Conservation (phyloP, 2,113 vertebrate species). For the Thryonomys swinderianus region DNA sequence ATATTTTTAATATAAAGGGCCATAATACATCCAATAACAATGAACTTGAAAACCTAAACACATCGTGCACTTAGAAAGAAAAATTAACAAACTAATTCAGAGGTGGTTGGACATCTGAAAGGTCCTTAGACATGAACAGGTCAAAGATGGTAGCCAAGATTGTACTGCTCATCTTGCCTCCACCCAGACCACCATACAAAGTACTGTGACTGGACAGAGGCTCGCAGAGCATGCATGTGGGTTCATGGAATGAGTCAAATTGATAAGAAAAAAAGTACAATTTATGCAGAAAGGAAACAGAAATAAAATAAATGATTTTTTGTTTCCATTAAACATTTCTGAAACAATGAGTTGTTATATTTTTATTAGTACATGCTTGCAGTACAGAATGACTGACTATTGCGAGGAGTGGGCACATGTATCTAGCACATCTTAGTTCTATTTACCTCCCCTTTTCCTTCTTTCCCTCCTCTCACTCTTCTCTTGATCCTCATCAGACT, state of each 20-base stretch:
- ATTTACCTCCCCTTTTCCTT: neutral
- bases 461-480: neutral
- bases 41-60: conserved; percentile 38
- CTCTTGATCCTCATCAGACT: neutral
- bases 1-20: neutral
- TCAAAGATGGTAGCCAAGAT: neutral
- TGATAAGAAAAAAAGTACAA: no score
- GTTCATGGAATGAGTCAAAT: no score
- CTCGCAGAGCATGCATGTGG: no score
- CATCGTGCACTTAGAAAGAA: neutral
- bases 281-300: no score
- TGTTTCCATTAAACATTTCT: no score
- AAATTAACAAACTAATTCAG: neutral
- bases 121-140: neutral
- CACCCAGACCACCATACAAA: neutral
- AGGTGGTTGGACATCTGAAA: neutral
- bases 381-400: neutral
- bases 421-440: neutral
- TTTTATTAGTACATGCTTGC: neutral
- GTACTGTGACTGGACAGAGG: neutral
- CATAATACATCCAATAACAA: neutral
- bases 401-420: neutral
- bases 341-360: no score
- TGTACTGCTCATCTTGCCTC: neutral
- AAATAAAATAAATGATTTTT: no score